phyloP scores from a whole-genome alignment of 2,888 invertebrate species.

The Micoletzkya japonica region DNA sequence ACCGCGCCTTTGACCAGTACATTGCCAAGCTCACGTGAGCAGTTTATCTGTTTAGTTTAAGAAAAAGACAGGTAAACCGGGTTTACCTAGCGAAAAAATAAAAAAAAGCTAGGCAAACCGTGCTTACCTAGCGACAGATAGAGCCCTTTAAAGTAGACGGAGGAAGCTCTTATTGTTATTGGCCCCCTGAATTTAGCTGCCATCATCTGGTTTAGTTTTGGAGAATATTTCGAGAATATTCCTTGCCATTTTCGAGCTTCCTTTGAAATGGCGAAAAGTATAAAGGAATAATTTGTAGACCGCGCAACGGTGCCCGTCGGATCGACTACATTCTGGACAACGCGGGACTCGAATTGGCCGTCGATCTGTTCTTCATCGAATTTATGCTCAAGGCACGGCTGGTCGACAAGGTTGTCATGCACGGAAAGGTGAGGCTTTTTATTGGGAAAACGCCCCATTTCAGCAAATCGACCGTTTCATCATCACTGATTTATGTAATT shows the following conservation, averaged over 20 bases:
- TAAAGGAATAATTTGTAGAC: too few relatives aligned
- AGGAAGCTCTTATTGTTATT: too few relatives aligned
- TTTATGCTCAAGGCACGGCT: conserved; percentile 73
- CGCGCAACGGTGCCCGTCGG: conserved; percentile 29
- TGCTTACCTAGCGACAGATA: too few relatives aligned
- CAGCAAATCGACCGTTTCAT: too few relatives aligned
- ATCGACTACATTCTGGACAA: conserved; percentile 81
- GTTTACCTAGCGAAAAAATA: not conserved
- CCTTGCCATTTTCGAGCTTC: too few relatives aligned
- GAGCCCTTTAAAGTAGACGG: too few relatives aligned
- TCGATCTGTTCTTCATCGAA: conserved; percentile 84
- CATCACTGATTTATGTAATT: too few relatives aligned
- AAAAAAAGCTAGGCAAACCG: conserved; percentile 26
- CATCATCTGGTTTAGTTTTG: not conserved
- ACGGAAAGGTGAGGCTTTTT: conserved; percentile 47
- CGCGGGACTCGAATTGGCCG: conserved; percentile 86
- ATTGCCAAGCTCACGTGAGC: not conserved
- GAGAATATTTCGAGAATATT: not conserved
- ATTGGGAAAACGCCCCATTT: too few relatives aligned
- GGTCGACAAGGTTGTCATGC: conserved; percentile 49
- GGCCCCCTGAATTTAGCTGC: not conserved
- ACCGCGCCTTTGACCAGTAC: not conserved
- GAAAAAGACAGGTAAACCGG: not conserved
- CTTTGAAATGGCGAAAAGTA: too few relatives aligned
- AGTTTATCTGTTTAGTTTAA: not conserved